Percentiles rank a stretch among this genome's conserved stretches.
Conservation (phyloP, 2,797 vertebrate species). For the Pampus argenteus region DNA sequence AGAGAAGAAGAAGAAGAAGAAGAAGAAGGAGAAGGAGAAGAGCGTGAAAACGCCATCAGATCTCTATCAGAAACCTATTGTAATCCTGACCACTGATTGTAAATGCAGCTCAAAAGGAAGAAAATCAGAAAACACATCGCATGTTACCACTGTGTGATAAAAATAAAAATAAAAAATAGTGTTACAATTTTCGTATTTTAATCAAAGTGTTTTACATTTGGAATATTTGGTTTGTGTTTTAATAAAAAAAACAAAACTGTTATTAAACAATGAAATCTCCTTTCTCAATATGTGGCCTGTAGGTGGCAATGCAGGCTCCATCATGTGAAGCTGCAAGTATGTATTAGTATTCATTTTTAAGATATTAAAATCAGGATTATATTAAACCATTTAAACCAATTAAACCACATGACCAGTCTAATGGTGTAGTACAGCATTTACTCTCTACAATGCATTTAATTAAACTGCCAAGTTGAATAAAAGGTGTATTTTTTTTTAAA, state of each 20-base stretch:
- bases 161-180: too few species aligned
- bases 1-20: not conserved
- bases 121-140: not conserved
- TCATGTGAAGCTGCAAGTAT: not conserved
- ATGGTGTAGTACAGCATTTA: too few species aligned
- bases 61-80: not conserved
- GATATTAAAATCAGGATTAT: too few species aligned
- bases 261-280: too few species aligned
- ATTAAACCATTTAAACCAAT: too few species aligned
- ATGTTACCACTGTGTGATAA: conserved; percentile 4
- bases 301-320: not conserved
- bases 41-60: not conserved
- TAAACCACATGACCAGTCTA: too few species aligned
- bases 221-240: not conserved
- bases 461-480: too few species aligned
- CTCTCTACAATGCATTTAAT: too few species aligned
- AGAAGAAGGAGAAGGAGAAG: not conserved
- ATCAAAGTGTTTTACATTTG: not conserved
- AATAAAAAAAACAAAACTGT: not conserved
- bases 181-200: not conserved
- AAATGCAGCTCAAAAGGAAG: not conserved
- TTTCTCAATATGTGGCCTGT: not conserved
- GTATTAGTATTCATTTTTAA: too few species aligned
- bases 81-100: not conserved
- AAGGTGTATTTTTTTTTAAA: too few species aligned